Evolutionary conservation across 1,140 invertebrate genomes (phyloP).

Genomic region (Danaus melanippus): DNA sequence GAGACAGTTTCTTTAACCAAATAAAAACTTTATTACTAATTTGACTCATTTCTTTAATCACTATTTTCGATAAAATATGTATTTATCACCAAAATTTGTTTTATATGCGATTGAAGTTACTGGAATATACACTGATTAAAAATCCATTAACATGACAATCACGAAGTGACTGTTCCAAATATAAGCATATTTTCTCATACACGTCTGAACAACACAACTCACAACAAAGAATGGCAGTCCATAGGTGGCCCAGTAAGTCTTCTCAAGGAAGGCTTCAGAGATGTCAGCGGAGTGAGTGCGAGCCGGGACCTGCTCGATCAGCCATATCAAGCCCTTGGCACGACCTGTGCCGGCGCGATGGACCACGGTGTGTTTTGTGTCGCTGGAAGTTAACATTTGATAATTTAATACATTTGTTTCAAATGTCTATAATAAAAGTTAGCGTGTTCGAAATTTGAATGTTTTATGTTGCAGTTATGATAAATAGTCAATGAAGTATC

Average conservation of each 20-base stretch:
- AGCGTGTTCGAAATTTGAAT: neutral
- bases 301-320: slow-evolving; percentile 89
- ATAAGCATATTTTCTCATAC: too few relatives aligned
- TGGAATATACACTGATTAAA: too few relatives aligned
- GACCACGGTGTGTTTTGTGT: slow-evolving; percentile 48
- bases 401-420: neutral
- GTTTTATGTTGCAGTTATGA: too few relatives aligned
- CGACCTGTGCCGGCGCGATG: slow-evolving; percentile 44
- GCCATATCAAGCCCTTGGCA: slow-evolving; percentile 77
- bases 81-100: neutral
- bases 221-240: slow-evolving; percentile 85
- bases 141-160: too few relatives aligned
- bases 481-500: too few relatives aligned
- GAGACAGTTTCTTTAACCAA: too few relatives aligned
- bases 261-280: slow-evolving; percentile 76
- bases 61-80: neutral
- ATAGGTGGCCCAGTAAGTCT: slow-evolving; percentile 84
- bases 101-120: too few relatives aligned
- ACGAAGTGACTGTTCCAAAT: too few relatives aligned
- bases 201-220: slow-evolving; percentile 25
- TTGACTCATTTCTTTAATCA: too few relatives aligned
- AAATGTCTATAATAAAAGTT: neutral
- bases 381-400: slow-evolving; percentile 25
- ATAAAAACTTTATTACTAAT: too few relatives aligned
- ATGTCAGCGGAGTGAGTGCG: slow-evolving; percentile 78